phyloP scores from a whole-genome alignment of 1,140 invertebrate species.

The Plutomurus gul region DNA sequence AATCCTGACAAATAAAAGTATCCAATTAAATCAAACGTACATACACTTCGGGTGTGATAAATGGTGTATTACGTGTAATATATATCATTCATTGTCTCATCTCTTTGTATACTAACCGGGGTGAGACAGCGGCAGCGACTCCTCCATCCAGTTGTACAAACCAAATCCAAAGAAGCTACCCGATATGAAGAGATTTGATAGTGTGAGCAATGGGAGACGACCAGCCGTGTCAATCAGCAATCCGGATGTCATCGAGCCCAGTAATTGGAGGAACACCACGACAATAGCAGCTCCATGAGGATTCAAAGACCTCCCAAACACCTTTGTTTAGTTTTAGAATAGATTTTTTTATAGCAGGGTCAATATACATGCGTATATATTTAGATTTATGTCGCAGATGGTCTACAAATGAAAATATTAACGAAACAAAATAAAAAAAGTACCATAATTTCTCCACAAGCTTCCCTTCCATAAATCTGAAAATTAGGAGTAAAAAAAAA shows the following conservation, averaged over 20 bases:
- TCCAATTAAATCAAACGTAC: not conserved
- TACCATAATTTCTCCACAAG: conserved; percentile 24
- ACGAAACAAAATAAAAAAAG: not conserved
- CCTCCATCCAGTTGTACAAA: conserved; percentile 54
- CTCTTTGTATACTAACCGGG: too few species aligned
- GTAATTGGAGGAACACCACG: conserved; percentile 74
- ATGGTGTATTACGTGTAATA: too few species aligned
- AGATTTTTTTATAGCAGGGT: not conserved
- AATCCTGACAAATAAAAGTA: conserved; percentile 27
- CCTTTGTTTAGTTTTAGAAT: too few species aligned
- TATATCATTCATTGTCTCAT: not conserved
- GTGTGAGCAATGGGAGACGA: conserved; percentile 73
- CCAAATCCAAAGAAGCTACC: conserved; percentile 55
- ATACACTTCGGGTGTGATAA: too few species aligned
- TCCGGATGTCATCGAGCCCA: conserved; percentile 76
- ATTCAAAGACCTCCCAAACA: conserved; percentile 72
- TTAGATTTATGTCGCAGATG: not conserved
- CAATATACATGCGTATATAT: too few species aligned
- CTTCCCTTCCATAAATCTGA: conserved; percentile 12
- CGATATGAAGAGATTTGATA: conserved; percentile 81
- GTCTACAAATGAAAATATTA: not conserved
- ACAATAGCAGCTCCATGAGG: conserved; percentile 80
- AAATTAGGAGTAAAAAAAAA: not conserved
- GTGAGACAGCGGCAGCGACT: conserved; percentile 47
- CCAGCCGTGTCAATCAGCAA: conserved; percentile 79